Base-by-base conservation (phyloP, 2,888 invertebrate species). In the Hypomecis punctinalis region DNA sequence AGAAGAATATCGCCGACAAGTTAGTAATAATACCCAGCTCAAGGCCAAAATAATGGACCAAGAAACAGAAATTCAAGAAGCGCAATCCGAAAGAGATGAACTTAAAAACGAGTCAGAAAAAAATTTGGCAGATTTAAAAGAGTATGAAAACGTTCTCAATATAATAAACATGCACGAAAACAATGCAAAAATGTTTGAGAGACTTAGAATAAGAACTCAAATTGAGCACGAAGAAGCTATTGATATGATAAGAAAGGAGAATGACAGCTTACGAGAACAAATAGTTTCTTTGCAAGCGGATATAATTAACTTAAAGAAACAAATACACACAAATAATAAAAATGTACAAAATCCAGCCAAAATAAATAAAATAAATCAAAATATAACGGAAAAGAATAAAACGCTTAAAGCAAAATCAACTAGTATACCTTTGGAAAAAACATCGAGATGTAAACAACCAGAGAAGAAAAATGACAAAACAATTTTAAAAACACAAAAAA, bases 61-160 rank as follows among this genome's bases (percentile, higher is more conserved):
- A 35, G 47, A 47, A 47, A 9, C 11, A 5, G 47, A 47, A 47
- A 8, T 47, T 10, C 23, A 47, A 23, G 47, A 47, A 10, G 47
- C 9, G 10, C 23, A 8, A 33, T 33, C 35, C 10, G 33, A 47
- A 47, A 8, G 8, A 47, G 35, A 47, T n/a, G 47, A 47, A 47
- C 10, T 47, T 5, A 47, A 33, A 10, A 6, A 33, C 3, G 5
- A 23, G 7, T 3, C 7, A 8, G 47, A 23, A 35, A 47, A 49
- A 5, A 36, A n/a, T 35, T 36, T 11, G 4, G 49, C 10, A 36
- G 49, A 49, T 49, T 5, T 49, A 36, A 5, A n/a, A 8, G 39
- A 52, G 9, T 52, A 52, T 13, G 52, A 52, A 52, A 40, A 52
- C 8, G 52, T 40, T 13, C 40, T 52, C n/a, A 51, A 51, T 37